Evolutionary conservation across 2,113 vertebrate species (phyloP), one percentile per base, ranked within the genome.

Genomic region (Chamaetylas fuelleborni): DNA sequence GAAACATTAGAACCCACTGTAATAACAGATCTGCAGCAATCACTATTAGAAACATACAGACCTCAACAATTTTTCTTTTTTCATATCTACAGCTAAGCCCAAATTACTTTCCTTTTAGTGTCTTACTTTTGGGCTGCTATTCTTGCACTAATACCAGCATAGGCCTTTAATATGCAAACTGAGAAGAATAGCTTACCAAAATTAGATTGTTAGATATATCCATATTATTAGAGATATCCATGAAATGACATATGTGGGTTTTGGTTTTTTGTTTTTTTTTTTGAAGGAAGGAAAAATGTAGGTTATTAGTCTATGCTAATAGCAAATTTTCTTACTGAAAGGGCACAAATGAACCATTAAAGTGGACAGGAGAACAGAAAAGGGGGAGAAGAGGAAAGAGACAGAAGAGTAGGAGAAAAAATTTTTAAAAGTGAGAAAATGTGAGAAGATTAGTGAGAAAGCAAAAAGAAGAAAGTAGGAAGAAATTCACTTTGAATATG

Each of bases 1-100:
- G 94, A 78, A 91, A 91, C 69, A 66, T 95, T 89, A 97, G 94
- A 93, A 91, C 29, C 53, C 57, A 48, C 51, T 53, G 48, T 45
- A 88, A 79, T 70, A 84, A 80, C 67, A 86, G 71, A 93, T 90
- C 92, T 81, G 42, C 47, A 78, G 33, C 51, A 83, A 77, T 72
- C 36, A 15, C 51, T 48, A 5, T 53, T 61, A 61, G 43, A 51
- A 93, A 67, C 20, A 34, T 5, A 65, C 20, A 40, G 34, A 80
- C 20, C 43, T 82, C 69, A 28, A 20, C 5, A 60, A 19, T 14
- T 85, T 61, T 77, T 36, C 23, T 31, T 83, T 76, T 67, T 71
- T 60, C 36, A 38, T 69, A 56, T 33, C 24, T 61, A 69, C 34
- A 80, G 14, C 26, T 72, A 66, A 74, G 17, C 7, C 40, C 42